Base-by-base conservation (phyloP, 2,888 invertebrate species). In the Hydriomena furcata region DNA sequence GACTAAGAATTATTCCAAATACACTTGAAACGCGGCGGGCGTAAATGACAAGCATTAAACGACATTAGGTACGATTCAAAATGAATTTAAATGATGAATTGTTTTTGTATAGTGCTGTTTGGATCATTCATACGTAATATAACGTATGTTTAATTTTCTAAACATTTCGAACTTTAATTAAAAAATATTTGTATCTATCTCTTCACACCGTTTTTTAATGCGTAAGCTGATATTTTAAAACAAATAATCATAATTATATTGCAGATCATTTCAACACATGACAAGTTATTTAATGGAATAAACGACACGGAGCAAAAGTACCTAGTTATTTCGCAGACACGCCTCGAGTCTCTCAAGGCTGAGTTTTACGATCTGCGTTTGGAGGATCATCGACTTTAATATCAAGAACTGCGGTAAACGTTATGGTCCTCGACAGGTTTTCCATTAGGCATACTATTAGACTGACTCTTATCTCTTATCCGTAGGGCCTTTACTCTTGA, bases 1-100 rank as follows among this genome's bases (percentile, higher is more conserved):
- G 72, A 75, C 76, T 64, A 74, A 74, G 73, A 72, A 76, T 76
- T 66, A 68, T 73, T 66, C 52, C 64, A 62, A 67, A 68, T 60
- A 63, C 63, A 67, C 66, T 71, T 66, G 60, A 66, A 65, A 61
- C 55, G 61, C 58, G 41, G 41, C 48, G 47, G 25, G 52, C 49
- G 50, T 50, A 51, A 61, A 58, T 62, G 62, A 68, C 59, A 61
- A 57, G 55, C 59, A 53, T 64, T 66, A 57, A 62, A 55, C 60
- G 63, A 52, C 57, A 60, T 68, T 58, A 63, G 47, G 56, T 53
- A 17, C 17, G 17, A 17, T 45, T 52, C 34, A 42, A 58, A 63
- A 60, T 60, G 47, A 52, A 52, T 44, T 59, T 63, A 36, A 54
- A 55, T 66, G 58, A 65, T 65, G 60, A 62, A 57, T 63, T 49